Evolutionary conservation across 2,113 vertebrate genomes (phyloP).

Genomic region (Crotalus horridus): DNA sequence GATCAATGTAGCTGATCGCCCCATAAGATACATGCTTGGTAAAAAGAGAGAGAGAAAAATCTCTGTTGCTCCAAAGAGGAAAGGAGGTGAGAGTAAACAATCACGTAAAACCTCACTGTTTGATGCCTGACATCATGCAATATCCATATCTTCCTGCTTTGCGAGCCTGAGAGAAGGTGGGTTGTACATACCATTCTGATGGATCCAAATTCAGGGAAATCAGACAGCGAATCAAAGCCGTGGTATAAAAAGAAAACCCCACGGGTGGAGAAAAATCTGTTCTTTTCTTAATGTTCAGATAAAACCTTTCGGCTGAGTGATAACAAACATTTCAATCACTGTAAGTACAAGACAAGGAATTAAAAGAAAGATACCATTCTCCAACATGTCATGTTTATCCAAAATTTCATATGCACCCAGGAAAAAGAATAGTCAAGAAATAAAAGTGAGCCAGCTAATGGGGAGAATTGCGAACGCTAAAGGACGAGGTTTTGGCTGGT

Average conservation of each 20-base stretch:
- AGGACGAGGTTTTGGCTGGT: conserved; percentile 47
- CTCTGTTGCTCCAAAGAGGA: too few relatives aligned
- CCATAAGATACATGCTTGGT: too few relatives aligned
- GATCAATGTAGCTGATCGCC: too few relatives aligned
- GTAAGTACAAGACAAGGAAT: background rate
- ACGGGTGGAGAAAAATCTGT: background rate
- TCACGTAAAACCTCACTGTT: too few relatives aligned
- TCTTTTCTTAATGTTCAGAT: background rate
- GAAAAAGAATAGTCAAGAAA: conserved; percentile 10
- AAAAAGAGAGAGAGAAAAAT: too few relatives aligned
- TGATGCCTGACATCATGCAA: background rate
- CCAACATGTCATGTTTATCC: background rate
- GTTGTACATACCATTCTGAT: background rate
- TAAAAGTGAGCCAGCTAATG: conserved; percentile 31
- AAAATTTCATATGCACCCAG: conserved; percentile 20
- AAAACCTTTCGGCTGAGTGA: background rate
- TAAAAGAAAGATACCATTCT: background rate
- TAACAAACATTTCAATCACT: background rate
- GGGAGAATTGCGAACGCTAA: conserved; percentile 36
- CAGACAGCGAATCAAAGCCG: background rate
- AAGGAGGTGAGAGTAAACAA: too few relatives aligned
- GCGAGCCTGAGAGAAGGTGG: background rate
- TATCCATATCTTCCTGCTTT: background rate
- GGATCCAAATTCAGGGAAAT: background rate
- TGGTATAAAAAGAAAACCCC: background rate